These are phyloP conservation scores for Galerucella calmariensis DNA, from an alignment of 2,888 invertebrate species.

Conservation along the genomic window DNA sequence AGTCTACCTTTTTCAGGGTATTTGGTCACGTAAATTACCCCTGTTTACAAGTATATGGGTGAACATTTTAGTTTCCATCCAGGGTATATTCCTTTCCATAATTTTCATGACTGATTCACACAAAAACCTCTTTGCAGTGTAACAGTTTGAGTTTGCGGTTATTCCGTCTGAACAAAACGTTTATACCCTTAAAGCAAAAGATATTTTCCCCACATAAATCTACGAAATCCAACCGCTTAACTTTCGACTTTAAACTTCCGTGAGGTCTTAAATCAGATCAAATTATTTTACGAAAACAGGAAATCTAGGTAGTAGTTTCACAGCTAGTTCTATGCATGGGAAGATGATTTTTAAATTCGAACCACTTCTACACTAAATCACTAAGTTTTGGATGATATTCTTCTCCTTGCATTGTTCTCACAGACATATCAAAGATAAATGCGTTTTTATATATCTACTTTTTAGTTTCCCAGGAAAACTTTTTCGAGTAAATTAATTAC, in stretches of 20 bases:
- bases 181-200: constrained; percentile 18
- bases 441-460: no score
- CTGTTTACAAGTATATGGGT: not conserved
- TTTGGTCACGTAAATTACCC: not conserved
- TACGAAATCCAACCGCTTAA: constrained; percentile 31
- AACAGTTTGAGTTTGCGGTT: constrained; percentile 13
- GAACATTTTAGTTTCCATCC: not conserved
- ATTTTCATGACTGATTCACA: constrained; percentile 6
- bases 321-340: constrained; percentile 11
- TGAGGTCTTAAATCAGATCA: constrained; percentile 31
- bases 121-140: constrained; percentile 2
- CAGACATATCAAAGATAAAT: no score
- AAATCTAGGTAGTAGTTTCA: constrained; percentile 30
- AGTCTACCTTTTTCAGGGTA: not conserved
- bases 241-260: constrained; percentile 28
- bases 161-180: constrained; percentile 18
- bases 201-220: constrained; percentile 28
- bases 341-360: not conserved
- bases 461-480: no score
- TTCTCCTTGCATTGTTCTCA: no score
- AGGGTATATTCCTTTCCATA: not conserved
- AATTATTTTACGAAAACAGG: constrained; percentile 31
- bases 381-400: no score
- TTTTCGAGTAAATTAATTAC: no score
- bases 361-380: no score